Conservation (phyloP, 2,113 vertebrate genomes). For the Ciconia stormi region DNA sequence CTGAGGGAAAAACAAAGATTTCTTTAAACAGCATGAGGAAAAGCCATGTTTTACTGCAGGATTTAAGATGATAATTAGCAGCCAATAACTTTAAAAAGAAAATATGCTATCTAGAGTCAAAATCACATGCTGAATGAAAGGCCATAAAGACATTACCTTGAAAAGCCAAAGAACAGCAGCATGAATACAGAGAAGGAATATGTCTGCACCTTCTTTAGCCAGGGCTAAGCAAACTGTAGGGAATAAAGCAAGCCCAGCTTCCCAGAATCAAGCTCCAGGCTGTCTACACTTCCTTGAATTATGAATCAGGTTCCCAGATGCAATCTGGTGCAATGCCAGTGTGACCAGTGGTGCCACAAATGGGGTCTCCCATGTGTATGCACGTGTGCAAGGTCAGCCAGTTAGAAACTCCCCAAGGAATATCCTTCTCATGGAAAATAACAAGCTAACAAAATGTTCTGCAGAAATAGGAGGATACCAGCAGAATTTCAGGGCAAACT, state of each 20-base stretch:
- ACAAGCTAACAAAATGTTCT: not conserved
- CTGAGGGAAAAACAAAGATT: not conserved
- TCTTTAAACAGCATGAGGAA: not conserved
- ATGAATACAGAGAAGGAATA: not conserved
- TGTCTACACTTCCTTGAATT: not conserved
- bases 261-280: not conserved
- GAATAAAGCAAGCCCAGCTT: not conserved
- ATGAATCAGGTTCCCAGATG: not conserved
- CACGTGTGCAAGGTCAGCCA: rapidly evolving
- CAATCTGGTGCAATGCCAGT: not conserved
- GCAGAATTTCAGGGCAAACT: not conserved
- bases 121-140: not conserved
- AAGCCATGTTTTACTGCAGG: not conserved
- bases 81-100: not conserved
- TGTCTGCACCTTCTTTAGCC: not conserved
- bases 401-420: not conserved
- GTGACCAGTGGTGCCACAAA: not conserved
- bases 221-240: not conserved
- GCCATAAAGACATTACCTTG: not conserved
- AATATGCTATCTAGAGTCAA: not conserved
- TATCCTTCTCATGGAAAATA: not conserved
- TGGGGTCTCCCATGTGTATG: not conserved
- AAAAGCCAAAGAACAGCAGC: not conserved
- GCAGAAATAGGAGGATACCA: not conserved
- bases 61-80: not conserved